These are phyloP conservation scores for Fratercula arctica DNA, from an alignment of 2,797 vertebrate genomes.

Conservation along the genomic window DNA sequence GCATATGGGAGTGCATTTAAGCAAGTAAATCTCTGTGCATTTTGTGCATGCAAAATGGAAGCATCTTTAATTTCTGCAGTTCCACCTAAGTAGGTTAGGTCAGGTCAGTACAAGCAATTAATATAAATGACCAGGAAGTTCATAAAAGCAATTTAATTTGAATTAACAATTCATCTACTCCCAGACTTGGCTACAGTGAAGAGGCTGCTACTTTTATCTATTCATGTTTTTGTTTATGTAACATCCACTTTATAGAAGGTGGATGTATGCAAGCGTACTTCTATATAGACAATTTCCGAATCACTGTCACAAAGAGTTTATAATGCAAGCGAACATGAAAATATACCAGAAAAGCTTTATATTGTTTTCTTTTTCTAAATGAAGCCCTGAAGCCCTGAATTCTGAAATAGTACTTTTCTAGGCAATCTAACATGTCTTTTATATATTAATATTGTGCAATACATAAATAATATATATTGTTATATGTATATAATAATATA, in stretches of 20 bases:
- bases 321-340: background rate
- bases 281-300: background rate
- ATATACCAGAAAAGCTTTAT: background rate
- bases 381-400: background rate
- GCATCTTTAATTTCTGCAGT: slow-evolving; percentile 33
- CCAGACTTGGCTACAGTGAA: background rate
- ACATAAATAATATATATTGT: background rate
- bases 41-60: slow-evolving; percentile 8
- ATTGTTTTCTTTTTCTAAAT: background rate
- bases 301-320: background rate
- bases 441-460: background rate
- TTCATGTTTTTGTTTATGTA: background rate
- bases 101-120: slow-evolving; percentile 57
- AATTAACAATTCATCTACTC: slow-evolving; percentile 43
- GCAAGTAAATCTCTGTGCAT: background rate
- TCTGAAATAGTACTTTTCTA: background rate
- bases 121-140: slow-evolving; percentile 61
- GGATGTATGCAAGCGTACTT: background rate
- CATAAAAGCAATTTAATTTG: slow-evolving; percentile 57
- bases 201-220: background rate
- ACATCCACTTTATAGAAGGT: background rate
- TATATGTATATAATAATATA: background rate
- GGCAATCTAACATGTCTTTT: background rate
- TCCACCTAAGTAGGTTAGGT: slow-evolving; percentile 35
- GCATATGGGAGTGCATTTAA: background rate